Evolutionary conservation across 2,113 vertebrate genomes (phyloP).

Genomic region (Pardalotus punctatus): DNA sequence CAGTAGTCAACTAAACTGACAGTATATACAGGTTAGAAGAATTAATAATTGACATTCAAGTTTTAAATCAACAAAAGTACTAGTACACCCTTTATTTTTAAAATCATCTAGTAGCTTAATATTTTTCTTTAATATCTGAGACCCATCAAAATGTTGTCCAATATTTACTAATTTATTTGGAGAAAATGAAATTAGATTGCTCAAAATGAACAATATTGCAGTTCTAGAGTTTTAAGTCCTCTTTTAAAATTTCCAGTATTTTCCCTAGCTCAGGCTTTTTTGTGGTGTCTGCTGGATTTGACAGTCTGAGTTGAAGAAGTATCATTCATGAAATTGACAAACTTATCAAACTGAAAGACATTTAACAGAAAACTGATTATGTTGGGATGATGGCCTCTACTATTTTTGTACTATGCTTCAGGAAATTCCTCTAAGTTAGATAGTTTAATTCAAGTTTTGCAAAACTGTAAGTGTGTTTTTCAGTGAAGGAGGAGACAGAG

Average conservation of each 20-base stretch:
- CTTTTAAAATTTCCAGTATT: not conserved
- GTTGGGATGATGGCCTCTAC: not conserved
- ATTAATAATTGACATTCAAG: not conserved
- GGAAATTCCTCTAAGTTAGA: not conserved
- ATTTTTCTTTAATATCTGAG: not conserved
- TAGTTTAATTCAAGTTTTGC: not conserved
- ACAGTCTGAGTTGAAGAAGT: not conserved
- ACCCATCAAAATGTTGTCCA: not conserved
- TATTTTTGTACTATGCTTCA: not conserved
- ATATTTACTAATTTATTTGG: not conserved
- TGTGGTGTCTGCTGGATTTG: not conserved
- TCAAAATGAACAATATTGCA: not conserved
- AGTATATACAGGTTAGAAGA: not conserved
- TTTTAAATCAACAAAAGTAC: not conserved
- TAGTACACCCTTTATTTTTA: not conserved
- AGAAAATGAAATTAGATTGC: not conserved
- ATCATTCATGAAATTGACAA: not conserved
- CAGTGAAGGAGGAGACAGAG: not conserved
- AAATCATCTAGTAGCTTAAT: not conserved
- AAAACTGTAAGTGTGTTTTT: not conserved
- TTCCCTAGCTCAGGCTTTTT: not conserved
- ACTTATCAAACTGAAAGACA: slow-evolving; percentile 2
- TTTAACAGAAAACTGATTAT: not conserved
- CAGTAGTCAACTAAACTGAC: not conserved
- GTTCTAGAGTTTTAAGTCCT: not conserved